These are phyloP conservation scores for Stenolophus ochropezus DNA, from an alignment of 2,888 invertebrate genomes.

Conservation along the genomic window DNA sequence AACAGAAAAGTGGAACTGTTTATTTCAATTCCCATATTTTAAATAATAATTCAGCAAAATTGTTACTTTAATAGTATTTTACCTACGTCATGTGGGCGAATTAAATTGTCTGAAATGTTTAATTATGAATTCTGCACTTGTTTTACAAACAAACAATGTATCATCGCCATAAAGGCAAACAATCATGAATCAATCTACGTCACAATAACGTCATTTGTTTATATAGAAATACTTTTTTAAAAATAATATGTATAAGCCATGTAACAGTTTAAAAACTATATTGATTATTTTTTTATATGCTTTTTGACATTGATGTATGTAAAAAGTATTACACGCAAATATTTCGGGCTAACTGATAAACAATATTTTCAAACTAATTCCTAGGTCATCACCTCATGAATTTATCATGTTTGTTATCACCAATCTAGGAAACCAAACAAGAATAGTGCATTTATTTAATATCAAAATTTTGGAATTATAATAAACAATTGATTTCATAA, in stretches of 20 bases:
- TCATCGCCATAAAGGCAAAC: neutral
- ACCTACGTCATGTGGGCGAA: neutral
- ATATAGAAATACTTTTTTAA: constrained; percentile 8
- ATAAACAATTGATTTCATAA: neutral
- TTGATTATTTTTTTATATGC: neutral
- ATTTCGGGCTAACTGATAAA: neutral
- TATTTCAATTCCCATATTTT: no score
- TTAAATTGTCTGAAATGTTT: neutral
- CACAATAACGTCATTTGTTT: constrained; percentile 10
- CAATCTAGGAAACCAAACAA: constrained; percentile 25
- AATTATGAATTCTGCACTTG: neutral
- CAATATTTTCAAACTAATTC: constrained; percentile 19
- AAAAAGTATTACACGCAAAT: constrained; percentile 7
- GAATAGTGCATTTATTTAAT: constrained; percentile 14
- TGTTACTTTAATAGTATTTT: no score
- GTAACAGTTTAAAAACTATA: neutral
- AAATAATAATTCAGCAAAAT: no score
- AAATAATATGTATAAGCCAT: neutral
- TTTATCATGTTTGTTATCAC: constrained; percentile 32
- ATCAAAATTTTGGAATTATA: neutral
- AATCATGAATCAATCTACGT: constrained; percentile 1
- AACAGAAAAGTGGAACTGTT: no score
- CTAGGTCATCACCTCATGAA: constrained; percentile 26
- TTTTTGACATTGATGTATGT: constrained; percentile 2
- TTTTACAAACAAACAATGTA: constrained; percentile 8